These are phyloP conservation scores for Phasianus colchicus DNA, from an alignment of 2,113 vertebrate species.

Conservation along the genomic window DNA sequence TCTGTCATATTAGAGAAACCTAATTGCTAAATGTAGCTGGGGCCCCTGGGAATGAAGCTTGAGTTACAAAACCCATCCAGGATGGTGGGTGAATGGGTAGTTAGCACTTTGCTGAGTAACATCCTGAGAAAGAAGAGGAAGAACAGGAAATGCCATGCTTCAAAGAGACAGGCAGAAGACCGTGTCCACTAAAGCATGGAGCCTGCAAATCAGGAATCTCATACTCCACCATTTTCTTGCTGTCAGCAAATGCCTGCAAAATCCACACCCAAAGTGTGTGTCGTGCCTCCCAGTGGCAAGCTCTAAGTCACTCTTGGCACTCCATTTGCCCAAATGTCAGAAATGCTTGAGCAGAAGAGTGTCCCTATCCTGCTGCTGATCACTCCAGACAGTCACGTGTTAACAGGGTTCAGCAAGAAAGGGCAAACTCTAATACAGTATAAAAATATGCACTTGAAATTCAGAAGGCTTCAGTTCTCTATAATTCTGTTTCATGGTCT, in stretches of 20 bases:
- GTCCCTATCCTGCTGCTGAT: not conserved
- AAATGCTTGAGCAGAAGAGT: not conserved
- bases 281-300: not conserved
- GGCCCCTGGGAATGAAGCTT: not conserved
- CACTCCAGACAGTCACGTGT: not conserved
- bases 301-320: not conserved
- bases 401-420: not conserved
- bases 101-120: not conserved
- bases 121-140: not conserved
- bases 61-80: not conserved
- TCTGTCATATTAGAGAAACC: not conserved
- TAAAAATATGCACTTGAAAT: constrained; percentile 1
- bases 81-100: not conserved
- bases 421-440: not conserved
- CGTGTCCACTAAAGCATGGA: not conserved
- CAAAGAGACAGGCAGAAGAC: not conserved
- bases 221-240: not conserved
- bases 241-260: not conserved
- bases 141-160: not conserved
- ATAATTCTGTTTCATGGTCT: not conserved
- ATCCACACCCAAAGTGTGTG: not conserved
- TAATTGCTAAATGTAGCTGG: not conserved
- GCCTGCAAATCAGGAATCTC: not conserved
- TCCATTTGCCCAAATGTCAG: not conserved
- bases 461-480: not conserved